Base-by-base conservation (phyloP, 2,888 invertebrate genomes). In the Eudemis profundana region DNA sequence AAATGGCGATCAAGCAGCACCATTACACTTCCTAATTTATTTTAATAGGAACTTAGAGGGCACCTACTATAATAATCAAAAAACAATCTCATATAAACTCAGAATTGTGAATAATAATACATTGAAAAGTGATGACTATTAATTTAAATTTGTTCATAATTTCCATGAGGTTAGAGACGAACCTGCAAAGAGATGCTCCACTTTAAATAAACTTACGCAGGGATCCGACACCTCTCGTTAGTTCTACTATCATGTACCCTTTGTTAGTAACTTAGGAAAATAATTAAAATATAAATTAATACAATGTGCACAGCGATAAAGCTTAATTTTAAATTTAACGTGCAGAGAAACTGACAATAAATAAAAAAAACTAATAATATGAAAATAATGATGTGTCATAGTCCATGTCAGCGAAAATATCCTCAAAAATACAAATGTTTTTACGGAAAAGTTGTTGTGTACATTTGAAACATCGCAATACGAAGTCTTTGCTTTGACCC, bases 181-280 rank as follows among this genome's bases (percentile, higher is more conserved):
- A 90, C 90, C 90, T 90, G 91, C 72, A 87, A 90, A 85, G 78
- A 89, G 82, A 89, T 78, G 85, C 72, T 70, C 63, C 50, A 44
- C 72, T 74, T 78, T 78, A 81, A 49, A 67, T 49, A 15, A 40
- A 47, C 38, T 57, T 61, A 33, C 21, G 50, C 50, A 38, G 42
- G 42, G 42, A 42, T n/a, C 68, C 68, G 68, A 54, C 64, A 67
- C 67, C 67, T 38, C 19, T 14, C 23, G 54, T 62, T 62, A 62
- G 62, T 62, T 51, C 44, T 47, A 57, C 40, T 46, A 40, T 59
- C 40, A 29, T 67, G 70, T 69, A 74, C 81, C 83, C 78, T 61
- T 67, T 75, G 81, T 85, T 85, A 85, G 86, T 84, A 74, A 72
- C 72, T 74, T 68, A 74, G 72, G 73, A 71, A 68, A 70, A 59